phyloP scores from a whole-genome alignment of 1,140 invertebrate species.

The Drosophila sp. region DNA sequence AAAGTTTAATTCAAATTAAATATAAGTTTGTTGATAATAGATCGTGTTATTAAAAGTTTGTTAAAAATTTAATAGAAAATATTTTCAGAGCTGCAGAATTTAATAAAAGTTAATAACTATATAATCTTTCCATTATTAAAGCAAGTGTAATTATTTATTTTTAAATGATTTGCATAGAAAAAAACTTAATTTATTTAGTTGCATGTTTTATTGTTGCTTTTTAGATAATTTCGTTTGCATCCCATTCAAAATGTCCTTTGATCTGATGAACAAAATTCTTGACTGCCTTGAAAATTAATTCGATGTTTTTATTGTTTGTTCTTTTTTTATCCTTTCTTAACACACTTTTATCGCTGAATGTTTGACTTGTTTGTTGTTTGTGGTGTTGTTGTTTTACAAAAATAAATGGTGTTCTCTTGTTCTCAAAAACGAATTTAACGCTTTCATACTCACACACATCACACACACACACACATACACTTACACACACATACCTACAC shows the following conservation, averaged over 20 bases:
- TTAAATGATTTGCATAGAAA: neutral
- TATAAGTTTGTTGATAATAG: no score
- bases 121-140: no score
- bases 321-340: constrained; percentile 60
- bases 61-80: no score
- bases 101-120: no score
- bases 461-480: constrained; percentile 21
- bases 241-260: neutral
- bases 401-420: constrained; percentile 66
- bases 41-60: no score
- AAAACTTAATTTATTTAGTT: neutral
- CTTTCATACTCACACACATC: constrained; percentile 71
- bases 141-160: no score
- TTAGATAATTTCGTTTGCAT: constrained; percentile 10
- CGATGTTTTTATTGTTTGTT: constrained; percentile 60
- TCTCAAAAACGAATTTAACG: constrained; percentile 67
- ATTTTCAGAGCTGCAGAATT: no score
- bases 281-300: constrained; percentile 69
- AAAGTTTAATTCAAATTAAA: no score
- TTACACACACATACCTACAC: constrained; percentile 5
- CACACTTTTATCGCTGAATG: constrained; percentile 74
- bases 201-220: constrained; percentile 3
- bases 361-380: constrained; percentile 82
- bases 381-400: constrained; percentile 56
- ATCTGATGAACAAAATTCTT: constrained; percentile 44